A percentile compares a stretch with the other conserved stretches of the same genome.
phyloP scores from a whole-genome alignment of 2,797 vertebrate species.

The Protonibea diacanthus region DNA sequence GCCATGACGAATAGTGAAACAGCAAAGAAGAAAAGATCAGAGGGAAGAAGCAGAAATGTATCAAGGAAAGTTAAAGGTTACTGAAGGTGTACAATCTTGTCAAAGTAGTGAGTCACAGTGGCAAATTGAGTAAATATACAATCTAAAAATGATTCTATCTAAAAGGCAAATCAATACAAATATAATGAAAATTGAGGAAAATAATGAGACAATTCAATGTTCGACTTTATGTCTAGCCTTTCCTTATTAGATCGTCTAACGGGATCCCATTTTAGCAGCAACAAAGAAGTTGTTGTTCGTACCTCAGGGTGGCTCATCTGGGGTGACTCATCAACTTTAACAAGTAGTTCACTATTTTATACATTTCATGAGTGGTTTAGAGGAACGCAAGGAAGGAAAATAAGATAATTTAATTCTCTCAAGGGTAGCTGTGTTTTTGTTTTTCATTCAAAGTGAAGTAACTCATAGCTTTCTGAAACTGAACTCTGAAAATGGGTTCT shows the following conservation, averaged over 20 bases:
- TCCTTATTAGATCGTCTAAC: neutral
- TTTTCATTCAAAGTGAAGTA: neutral
- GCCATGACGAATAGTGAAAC: neutral
- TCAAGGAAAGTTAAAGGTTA: neutral
- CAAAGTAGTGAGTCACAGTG: neutral
- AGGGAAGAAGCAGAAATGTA: neutral
- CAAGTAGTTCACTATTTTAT: neutral
- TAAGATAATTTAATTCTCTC: neutral
- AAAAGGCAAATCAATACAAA: neutral
- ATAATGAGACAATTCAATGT: neutral
- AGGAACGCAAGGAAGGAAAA: neutral
- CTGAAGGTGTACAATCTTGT: neutral
- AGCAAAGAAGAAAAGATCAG: slow-evolving; percentile 1
- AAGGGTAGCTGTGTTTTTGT: neutral
- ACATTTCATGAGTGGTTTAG: neutral
- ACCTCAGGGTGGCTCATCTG: neutral
- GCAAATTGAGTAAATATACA: neutral
- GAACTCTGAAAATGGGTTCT: neutral
- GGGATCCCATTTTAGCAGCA: neutral
- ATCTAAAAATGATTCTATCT: neutral
- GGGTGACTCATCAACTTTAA: neutral
- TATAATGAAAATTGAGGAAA: neutral
- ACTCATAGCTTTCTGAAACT: neutral
- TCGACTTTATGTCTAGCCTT: slow-evolving; percentile 6
- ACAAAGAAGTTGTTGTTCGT: neutral